A percentile compares a stretch with the other conserved stretches of the same genome.
phyloP scores from a whole-genome alignment of 2,888 invertebrate genomes.

The Idaea dimidiata region DNA sequence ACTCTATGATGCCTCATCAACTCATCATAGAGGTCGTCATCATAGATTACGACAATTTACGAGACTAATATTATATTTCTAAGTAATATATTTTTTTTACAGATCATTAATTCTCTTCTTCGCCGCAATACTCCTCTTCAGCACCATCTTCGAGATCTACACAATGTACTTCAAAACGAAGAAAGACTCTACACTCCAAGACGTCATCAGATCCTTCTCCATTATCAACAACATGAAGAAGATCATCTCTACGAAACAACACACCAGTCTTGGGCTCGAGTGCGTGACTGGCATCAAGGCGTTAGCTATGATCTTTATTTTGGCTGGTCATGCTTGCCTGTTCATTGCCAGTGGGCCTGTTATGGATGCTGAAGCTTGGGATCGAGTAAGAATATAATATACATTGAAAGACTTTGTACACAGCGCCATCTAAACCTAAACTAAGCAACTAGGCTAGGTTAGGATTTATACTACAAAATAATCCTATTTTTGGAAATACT shows the following conservation, averaged over 20 bases:
- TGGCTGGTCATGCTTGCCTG: constrained; percentile 84
- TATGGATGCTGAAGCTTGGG: constrained; percentile 83
- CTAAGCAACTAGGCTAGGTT: no score
- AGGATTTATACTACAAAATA: no score
- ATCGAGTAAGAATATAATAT: constrained; percentile 65
- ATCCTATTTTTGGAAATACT: no score
- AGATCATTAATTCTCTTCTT: constrained; percentile 75
- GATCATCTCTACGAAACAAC: constrained; percentile 78
- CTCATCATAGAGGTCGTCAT: no score
- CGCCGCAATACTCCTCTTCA: constrained; percentile 59
- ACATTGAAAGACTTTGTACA: no score
- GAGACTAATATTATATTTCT: no score
- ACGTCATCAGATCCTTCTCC: constrained; percentile 78
- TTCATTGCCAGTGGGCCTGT: constrained; percentile 85
- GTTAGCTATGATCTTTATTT: constrained; percentile 84
- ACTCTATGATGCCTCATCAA: no score
- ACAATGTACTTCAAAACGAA: constrained; percentile 48
- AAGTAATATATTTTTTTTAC: constrained; percentile 36
- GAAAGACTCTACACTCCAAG: constrained; percentile 48
- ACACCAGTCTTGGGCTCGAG: constrained; percentile 82
- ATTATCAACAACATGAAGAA: constrained; percentile 81
- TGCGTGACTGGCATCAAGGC: constrained; percentile 85
- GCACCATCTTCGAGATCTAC: constrained; percentile 74
- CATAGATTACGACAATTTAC: no score
- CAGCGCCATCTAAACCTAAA: no score